phyloP scores from a whole-genome alignment of 2,888 invertebrate species.

The Chymomyza fuscimana region DNA sequence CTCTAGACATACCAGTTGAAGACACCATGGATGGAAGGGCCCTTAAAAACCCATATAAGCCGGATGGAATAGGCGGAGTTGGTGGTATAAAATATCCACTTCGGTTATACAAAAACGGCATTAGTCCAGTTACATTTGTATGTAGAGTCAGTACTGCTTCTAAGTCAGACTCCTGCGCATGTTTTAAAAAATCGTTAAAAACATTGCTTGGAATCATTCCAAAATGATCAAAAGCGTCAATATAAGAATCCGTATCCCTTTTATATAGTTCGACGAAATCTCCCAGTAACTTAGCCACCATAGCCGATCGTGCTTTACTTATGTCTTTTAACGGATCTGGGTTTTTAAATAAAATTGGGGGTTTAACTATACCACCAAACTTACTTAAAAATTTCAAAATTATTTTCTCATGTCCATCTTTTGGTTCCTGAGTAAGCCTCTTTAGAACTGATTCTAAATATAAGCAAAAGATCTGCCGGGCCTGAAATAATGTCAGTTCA shows the following conservation, averaged over 20 bases:
- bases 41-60: conserved; percentile 78
- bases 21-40: conserved; percentile 78
- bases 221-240: conserved; percentile 85
- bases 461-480: conserved; percentile 88
- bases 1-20: conserved; percentile 60
- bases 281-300: conserved; percentile 89
- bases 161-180: conserved; percentile 80
- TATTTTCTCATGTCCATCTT: conserved; percentile 81
- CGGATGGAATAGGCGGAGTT: conserved; percentile 79
- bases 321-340: conserved; percentile 83
- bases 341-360: conserved; percentile 84
- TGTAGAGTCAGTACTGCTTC: conserved; percentile 77
- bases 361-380: conserved; percentile 85
- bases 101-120: conserved; percentile 79
- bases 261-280: conserved; percentile 92
- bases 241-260: conserved; percentile 89
- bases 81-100: conserved; percentile 75
- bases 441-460: conserved; percentile 88
- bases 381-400: conserved; percentile 88
- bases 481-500: conserved; percentile 84
- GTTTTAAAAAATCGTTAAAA: conserved; percentile 83
- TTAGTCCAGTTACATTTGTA: conserved; percentile 78
- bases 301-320: conserved; percentile 90
- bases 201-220: conserved; percentile 81
- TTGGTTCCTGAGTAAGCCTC: conserved; percentile 82